Conservation (phyloP, 2,888 invertebrate genomes). For the Patella pellucida region DNA sequence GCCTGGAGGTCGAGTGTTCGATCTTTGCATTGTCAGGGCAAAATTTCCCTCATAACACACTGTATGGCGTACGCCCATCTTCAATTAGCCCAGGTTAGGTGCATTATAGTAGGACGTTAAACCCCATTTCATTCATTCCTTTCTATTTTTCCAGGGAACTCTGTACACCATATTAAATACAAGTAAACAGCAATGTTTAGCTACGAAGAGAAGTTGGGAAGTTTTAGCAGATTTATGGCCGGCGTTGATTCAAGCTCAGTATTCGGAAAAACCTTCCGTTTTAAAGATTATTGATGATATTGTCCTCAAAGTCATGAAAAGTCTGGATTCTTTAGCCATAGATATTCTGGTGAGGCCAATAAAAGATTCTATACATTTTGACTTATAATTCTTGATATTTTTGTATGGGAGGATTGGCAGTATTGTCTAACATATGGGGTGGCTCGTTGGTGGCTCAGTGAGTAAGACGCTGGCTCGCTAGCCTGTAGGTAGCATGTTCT, state of each 20-base stretch:
- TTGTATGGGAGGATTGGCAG: too few relatives aligned
- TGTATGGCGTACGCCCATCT: too few relatives aligned
- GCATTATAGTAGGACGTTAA: too few relatives aligned
- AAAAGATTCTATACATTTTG: not conserved
- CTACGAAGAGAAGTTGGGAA: conserved; percentile 84
- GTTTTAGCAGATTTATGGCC: conserved; percentile 83
- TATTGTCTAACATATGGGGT: too few relatives aligned
- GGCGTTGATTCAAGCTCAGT: conserved; percentile 81
- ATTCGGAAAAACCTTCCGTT: conserved; percentile 84
- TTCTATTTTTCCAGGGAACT: conserved; percentile 76
- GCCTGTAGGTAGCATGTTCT: too few relatives aligned
- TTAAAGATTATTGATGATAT: conserved; percentile 71
- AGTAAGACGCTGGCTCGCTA: too few relatives aligned
- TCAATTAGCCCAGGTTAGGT: too few relatives aligned
- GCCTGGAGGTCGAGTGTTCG: too few relatives aligned
- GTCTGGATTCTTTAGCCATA: conserved; percentile 64
- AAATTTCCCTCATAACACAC: too few relatives aligned
- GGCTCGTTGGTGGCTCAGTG: not conserved
- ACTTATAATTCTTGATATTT: not conserved
- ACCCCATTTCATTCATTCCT: too few relatives aligned
- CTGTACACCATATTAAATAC: conserved; percentile 83
- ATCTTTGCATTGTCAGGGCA: too few relatives aligned
- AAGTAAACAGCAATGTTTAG: conserved; percentile 74
- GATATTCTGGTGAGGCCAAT: conserved; percentile 52
- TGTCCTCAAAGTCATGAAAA: conserved; percentile 68